Evolutionary conservation across 2,888 invertebrate genomes (phyloP), one percentile per base, ranked within the genome.

Genomic region (Drosophila eohydei): DNA sequence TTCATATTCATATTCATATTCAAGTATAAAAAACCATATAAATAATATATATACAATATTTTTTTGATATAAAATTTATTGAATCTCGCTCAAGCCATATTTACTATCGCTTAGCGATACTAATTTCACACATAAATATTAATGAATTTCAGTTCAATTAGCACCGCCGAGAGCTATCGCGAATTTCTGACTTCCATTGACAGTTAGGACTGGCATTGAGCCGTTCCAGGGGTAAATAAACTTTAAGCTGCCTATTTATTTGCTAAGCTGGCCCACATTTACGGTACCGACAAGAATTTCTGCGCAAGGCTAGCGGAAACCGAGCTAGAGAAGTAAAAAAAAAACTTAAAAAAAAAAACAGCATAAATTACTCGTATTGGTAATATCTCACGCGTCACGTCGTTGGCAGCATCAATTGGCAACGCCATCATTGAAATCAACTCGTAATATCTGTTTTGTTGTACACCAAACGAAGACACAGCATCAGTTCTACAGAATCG

Each of bases 351-450:
- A 50, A 21, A n/a, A 50, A 44, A 50, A 62, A 14, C 34, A 36
- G 46, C 21, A 41, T 48, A 81, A 59, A 59, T 71, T 71, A 75
- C 62, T 73, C 70, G 79, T 71, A 89, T 87, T 84, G 84, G 69
- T 87, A 89, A 87, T 88, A 89, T 90, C 90, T 88, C 83, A 86
- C 89, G 87, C 81, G 83, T 77, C 73, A 67, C 76, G 86, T 78
- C 82, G 74, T 67, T 74, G 72, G 74, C 66, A 74, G 63, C 85
- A 70, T 74, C 72, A 50, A 78, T 70, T 75, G 56, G 79, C 83
- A 80, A 73, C 69, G 81, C 84, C 83, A 80, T 83, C 78, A 72
- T 74, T 78, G 87, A 70, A 87, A 76, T 62, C 69, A 63, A 83
- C 89, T 71, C 77, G 84, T 71, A 89, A 84, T 89, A 80, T 88